Conservation (phyloP, 92 coral and sea anemone species). For the Siderastrea radians region DNA sequence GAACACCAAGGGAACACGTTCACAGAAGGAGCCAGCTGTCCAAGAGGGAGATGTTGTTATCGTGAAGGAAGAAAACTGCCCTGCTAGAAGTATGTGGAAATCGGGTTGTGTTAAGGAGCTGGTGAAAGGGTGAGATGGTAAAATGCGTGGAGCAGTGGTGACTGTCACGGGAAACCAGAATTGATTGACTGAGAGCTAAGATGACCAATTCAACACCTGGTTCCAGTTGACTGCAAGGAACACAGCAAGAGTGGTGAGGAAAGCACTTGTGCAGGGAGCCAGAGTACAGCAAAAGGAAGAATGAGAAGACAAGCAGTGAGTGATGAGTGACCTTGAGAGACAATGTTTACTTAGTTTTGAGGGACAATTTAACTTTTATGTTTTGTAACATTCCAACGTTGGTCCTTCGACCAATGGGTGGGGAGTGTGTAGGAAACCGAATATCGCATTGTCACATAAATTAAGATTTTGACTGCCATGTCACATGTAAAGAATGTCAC, state of each 20-base stretch:
- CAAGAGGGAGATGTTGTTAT: background rate
- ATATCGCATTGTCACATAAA: no score
- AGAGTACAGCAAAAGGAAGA: background rate
- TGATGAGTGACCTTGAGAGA: background rate
- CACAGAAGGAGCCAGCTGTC: conserved; percentile 4
- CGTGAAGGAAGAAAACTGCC: conserved; percentile 9
- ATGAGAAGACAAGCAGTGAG: background rate
- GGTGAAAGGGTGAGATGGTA: conserved; percentile 6
- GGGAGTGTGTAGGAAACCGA: conserved; percentile 1
- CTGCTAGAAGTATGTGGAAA: conserved; percentile 18
- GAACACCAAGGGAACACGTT: background rate
- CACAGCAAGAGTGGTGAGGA: background rate
- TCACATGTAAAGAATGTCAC: no score
- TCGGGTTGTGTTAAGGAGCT: conserved; percentile 16
- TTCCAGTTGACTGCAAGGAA: conserved; percentile 31
- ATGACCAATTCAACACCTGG: conserved; percentile 20
- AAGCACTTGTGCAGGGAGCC: background rate
- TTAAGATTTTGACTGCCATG: no score
- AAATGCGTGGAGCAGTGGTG: conserved; percentile 12
- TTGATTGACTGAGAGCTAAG: conserved; percentile 25
- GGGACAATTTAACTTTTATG: background rate
- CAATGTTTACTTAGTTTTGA: background rate
- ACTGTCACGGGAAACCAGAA: background rate
- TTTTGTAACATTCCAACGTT: background rate
- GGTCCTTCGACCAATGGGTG: conserved; percentile 25